Percentiles rank a stretch among this genome's conserved stretches.
These are phyloP conservation scores for Ceratina japonica DNA, from an alignment of 1,140 invertebrate species.

Conservation along the genomic window DNA sequence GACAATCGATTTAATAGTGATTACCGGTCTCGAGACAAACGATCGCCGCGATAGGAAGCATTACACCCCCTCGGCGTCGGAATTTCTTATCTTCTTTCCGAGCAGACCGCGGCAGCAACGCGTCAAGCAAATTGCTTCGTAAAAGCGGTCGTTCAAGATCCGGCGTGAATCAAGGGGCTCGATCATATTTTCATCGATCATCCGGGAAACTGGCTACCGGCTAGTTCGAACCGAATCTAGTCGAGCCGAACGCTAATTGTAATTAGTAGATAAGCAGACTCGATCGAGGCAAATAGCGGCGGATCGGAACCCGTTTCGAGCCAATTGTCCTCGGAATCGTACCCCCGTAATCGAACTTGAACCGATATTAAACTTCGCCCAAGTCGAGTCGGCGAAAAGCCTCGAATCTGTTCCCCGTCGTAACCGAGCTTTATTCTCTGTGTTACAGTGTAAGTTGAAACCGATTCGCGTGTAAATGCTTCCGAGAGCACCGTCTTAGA, in stretches of 20 bases:
- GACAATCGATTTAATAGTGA: background rate
- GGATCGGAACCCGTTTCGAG: background rate
- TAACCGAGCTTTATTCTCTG: background rate
- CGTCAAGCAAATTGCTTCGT: background rate
- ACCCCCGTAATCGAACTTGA: background rate
- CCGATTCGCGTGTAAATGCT: conserved; percentile 22
- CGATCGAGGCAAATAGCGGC: background rate
- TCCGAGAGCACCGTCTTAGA: background rate
- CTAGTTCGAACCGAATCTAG: conserved; percentile 5
- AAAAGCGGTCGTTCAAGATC: background rate
- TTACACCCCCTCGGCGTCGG: background rate
- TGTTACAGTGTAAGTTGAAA: background rate
- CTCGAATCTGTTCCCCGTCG: too few relatives aligned
- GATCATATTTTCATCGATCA: background rate
- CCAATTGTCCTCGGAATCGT: background rate
- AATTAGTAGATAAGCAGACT: background rate
- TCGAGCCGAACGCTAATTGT: conserved; percentile 6
- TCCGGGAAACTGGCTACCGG: background rate
- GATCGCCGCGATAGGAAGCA: conserved; percentile 34
- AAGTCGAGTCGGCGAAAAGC: background rate
- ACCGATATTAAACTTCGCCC: too few relatives aligned
- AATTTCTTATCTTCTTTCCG: conserved; percentile 34
- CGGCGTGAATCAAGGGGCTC: conserved; percentile 6
- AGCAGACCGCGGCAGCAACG: background rate
- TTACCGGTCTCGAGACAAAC: conserved; percentile 34